Percentiles rank a stretch among this genome's conserved stretches.
These are phyloP conservation scores for Stenodera caucasica DNA, from an alignment of 2,888 invertebrate species.

Conservation along the genomic window DNA sequence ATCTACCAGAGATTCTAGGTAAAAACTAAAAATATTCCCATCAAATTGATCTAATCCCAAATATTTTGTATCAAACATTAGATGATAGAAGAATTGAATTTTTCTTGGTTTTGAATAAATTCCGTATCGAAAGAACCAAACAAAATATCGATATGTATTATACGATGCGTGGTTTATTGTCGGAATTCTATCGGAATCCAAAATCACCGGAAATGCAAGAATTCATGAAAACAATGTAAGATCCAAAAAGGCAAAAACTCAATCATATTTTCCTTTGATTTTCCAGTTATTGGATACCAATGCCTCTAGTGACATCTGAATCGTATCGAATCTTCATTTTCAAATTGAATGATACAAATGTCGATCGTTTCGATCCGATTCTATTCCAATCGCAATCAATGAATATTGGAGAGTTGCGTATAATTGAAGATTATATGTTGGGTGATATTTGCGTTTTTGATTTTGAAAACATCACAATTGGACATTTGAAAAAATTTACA, in stretches of 20 bases:
- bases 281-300: constrained; percentile 53
- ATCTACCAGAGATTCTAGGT: constrained; percentile 44
- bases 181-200: constrained; percentile 35
- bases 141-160: constrained; percentile 37
- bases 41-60: neutral
- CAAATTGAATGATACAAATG: constrained; percentile 42
- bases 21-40: constrained; percentile 24
- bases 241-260: neutral
- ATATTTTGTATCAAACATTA: too few species aligned
- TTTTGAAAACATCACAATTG: too few species aligned
- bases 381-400: constrained; percentile 53
- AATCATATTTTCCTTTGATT: neutral
- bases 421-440: constrained; percentile 55
- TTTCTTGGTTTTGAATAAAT: constrained; percentile 28
- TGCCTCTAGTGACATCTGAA: constrained; percentile 57
- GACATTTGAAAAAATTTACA: constrained; percentile 55
- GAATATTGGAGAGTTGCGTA: constrained; percentile 56
- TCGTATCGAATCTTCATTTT: constrained; percentile 56
- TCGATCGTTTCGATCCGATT: constrained; percentile 48
- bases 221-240: constrained; percentile 28
- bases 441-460: constrained; percentile 57
- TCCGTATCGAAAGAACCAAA: constrained; percentile 32
- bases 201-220: constrained; percentile 15
- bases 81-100: constrained; percentile 23
- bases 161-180: constrained; percentile 30